Conservation (phyloP, 2,797 vertebrate genomes). For the Taenioides sp. region DNA sequence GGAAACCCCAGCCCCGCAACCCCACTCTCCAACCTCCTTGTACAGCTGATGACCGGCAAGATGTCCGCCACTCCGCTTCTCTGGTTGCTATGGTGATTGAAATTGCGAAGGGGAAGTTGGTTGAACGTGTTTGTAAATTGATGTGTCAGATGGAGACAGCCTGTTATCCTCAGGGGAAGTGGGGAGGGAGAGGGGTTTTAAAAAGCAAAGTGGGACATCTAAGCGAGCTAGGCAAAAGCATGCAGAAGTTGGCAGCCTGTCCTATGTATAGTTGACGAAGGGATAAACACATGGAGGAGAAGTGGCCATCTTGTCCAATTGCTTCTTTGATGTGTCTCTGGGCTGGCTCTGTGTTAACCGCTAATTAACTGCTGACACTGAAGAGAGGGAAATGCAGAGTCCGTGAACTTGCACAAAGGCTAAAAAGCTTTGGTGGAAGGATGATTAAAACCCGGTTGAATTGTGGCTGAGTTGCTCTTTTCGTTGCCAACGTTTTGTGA, state of each 20-base stretch:
- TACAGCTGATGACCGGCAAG: constrained; percentile 48
- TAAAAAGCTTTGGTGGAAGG: constrained; percentile 45
- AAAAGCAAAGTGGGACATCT: constrained; percentile 35
- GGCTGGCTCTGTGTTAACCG: constrained; percentile 67
- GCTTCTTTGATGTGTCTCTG: constrained; percentile 70
- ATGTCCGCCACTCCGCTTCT: constrained; percentile 12
- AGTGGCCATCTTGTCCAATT: constrained; percentile 67
- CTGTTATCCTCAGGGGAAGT: constrained; percentile 51
- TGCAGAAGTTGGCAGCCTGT: constrained; percentile 32
- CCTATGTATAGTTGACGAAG: constrained; percentile 31
- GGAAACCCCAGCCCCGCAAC: constrained; percentile 29
- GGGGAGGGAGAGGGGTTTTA: constrained; percentile 60
- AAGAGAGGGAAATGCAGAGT: constrained; percentile 54
- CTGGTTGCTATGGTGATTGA: constrained; percentile 26
- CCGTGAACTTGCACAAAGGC: constrained; percentile 69
- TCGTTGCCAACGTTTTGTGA: constrained; percentile 18
- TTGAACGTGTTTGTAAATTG: constrained; percentile 28
- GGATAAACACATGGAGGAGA: constrained; percentile 60
- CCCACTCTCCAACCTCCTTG: constrained; percentile 23
- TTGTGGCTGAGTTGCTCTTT: constrained; percentile 42
- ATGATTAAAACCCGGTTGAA: constrained; percentile 64
- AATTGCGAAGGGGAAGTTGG: constrained; percentile 15
- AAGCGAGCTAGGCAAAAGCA: constrained; percentile 24
- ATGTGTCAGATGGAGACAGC: constrained; percentile 24
- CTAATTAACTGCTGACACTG: constrained; percentile 76